phyloP scores from a whole-genome alignment of 2,113 vertebrate genomes.

The Lagenorhynchus albirostris region DNA sequence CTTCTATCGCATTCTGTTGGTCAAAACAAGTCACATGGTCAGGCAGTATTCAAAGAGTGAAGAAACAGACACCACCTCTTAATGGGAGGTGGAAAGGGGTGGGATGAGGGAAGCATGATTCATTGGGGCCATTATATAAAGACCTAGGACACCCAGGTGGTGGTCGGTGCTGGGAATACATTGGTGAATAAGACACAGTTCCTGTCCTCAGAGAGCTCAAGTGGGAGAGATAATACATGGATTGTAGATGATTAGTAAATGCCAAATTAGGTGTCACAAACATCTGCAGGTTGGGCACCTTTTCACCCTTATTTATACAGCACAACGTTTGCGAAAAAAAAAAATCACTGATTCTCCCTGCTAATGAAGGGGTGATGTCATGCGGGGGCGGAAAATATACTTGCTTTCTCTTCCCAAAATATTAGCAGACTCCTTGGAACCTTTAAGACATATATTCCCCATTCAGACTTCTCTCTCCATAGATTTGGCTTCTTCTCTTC shows the following conservation, averaged over 20 bases:
- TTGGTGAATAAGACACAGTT: background rate
- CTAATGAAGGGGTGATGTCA: rapidly evolving
- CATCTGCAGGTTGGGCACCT: background rate
- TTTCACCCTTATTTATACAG: background rate
- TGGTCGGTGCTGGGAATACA: background rate
- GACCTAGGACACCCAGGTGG: background rate
- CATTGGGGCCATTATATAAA: rapidly evolving
- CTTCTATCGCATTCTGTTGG: background rate
- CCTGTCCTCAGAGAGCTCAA: background rate
- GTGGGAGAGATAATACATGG: background rate
- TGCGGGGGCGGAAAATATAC: rapidly evolving
- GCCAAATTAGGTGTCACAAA: background rate
- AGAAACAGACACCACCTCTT: background rate
- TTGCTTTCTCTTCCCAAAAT: background rate
- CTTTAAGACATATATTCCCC: background rate
- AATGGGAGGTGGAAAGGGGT: background rate
- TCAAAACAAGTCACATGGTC: background rate
- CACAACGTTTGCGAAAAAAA: background rate
- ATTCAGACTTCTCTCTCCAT: background rate
- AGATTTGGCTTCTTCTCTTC: background rate
- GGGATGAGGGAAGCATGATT: background rate
- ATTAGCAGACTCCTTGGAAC: background rate
- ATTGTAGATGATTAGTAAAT: background rate
- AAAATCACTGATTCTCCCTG: background rate
- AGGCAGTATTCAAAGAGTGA: background rate